Evolutionary conservation across 2,113 vertebrate genomes (phyloP), one percentile per base, ranked within the genome.

Genomic region (Gracilinanus agilis): DNA sequence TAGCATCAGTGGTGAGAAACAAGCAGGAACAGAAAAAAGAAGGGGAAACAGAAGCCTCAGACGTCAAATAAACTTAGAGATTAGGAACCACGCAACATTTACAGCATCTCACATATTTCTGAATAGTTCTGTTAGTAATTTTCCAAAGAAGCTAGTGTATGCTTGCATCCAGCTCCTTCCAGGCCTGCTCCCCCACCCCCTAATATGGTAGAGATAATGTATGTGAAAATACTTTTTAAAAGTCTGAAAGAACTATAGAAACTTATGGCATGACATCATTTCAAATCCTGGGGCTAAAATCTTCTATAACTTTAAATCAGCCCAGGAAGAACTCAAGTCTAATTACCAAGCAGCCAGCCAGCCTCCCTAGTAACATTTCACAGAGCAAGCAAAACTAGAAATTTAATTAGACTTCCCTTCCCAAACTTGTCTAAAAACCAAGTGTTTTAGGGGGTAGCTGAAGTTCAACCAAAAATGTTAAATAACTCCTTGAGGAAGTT

Each of bases 401-500:
- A 83, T 25, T 61, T 94, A 94, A 95, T 93, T 55, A 96, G 90
- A 92, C 40, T 95, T 96, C 91, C 93, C 58, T 92, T 90, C 75
- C 90, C 94, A 90, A 88, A 95, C 96, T 89, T 54, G 53, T 92
- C 34, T 96, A 93, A 92, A 96, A 97, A 96, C 92, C 96, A 95
- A 95, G 96, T 24, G 88, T 49, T 97, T 88, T 95, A 93, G 90
- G 89, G 5, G 88, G 5, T 34, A 97, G 88, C 44, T 93, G 95
- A 94, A 90, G 54, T 92, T 94, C 58, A 94, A 83, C 25, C 23
- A 89, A 56, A 49, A 95, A 94, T 96, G 97, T 98, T 97, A 96
- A 97, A 98, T 97, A 97, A 90, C 92, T 96, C 93, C 93, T 95
- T 92, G 95, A 94, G 90, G 96, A 96, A 90, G 96, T 97, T 97